Evolutionary conservation across 2,888 invertebrate species (phyloP), one percentile per base, ranked within the genome.

Genomic region (Heliconius hortense): DNA sequence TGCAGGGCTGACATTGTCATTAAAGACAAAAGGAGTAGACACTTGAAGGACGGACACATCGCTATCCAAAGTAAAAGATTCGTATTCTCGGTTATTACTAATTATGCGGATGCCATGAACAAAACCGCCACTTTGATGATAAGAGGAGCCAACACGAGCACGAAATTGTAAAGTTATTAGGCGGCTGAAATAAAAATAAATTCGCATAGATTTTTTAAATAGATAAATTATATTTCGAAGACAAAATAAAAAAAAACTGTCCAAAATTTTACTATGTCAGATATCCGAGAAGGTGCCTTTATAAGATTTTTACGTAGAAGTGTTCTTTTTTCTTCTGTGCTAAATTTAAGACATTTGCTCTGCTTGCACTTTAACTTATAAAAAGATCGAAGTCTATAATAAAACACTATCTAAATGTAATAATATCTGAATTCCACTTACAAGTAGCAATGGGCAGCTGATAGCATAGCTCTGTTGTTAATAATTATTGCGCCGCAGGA

Each of bases 21-120:
- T 82, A 48, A 80, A 81, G 35, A 70, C 72, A n/a, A 79, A 77
- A 18, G 69, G 74, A 7, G 81, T 76, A 15, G 48, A 21, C 4
- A 76, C 48, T 39, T 18, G 60, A 90, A 70, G 53, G 2, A 92
- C 81, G 24, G 87, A 87, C n/a, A 92, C 79, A 69, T 93, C 91
- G 73, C 85, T 85, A 64, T 85, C 83, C 0, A 83, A 76, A 2
- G 78, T 83, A 0, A 60, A 3, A 5, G 74, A 18, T 77, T 89
- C 84, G 0, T 67, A 67, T 67, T 48, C 1, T 48, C 87, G 83
- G 78, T 94, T 90, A 28, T 82, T 76, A 8, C 77, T 79, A 62
- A 87, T 80, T 0, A 72, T 73, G 5, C 56, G 60, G 2, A 81
- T 48, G 4, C 73, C 76, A 70, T 84, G 76, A 8, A 87, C 82